phyloP scores from a whole-genome alignment of 1,140 invertebrate genomes.

The Neodiprion virginianus region DNA sequence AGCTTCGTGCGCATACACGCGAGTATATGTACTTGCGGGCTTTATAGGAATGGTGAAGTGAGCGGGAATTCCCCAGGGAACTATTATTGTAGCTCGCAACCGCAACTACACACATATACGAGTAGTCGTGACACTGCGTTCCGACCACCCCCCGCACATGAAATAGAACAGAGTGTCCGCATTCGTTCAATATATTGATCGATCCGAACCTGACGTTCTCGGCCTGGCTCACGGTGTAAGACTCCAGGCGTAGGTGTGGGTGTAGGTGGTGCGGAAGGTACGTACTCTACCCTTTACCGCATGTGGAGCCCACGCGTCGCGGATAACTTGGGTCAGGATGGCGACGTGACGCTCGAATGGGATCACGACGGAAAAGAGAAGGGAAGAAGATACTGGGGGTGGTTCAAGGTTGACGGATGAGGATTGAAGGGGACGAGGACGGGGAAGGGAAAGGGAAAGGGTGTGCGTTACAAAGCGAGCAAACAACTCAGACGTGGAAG shows the following conservation, averaged over 20 bases:
- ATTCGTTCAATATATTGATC: conserved; percentile 1
- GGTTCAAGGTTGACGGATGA: conserved; percentile 1
- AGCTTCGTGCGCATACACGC: no score
- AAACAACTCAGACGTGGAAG: neutral
- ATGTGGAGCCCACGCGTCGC: neutral
- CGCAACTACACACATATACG: no score
- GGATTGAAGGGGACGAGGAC: neutral
- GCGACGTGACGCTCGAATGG: neutral
- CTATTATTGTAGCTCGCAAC: no score
- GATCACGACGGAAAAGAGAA: no score
- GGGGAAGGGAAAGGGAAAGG: neutral
- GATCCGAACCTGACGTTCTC: neutral
- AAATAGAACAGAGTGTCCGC: no score
- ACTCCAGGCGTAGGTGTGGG: neutral
- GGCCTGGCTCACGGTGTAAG: neutral
- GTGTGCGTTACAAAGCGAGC: conserved; percentile 4
- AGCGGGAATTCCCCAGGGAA: no score
- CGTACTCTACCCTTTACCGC: neutral
- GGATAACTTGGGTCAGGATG: neutral
- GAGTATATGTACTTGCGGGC: no score
- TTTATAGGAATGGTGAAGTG: no score
- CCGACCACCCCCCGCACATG: no score
- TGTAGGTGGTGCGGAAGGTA: neutral
- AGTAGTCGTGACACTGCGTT: no score
- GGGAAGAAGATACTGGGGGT: neutral